phyloP scores from a whole-genome alignment of 2,888 invertebrate genomes.

The Silvanus unidentatus region DNA sequence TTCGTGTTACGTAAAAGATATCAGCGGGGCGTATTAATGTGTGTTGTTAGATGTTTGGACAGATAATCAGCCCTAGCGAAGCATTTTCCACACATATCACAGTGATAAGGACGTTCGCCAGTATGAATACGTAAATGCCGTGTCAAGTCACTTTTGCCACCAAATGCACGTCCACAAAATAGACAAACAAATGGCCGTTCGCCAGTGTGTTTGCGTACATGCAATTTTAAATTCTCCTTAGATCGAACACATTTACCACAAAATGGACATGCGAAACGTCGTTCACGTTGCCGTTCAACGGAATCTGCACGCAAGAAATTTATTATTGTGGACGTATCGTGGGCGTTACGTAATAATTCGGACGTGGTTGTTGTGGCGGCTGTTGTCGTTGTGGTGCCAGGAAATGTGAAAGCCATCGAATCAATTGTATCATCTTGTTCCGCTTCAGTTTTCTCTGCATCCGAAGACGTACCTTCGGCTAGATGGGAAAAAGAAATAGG shows the following conservation, averaged over 20 bases:
- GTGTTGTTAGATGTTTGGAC: constrained; percentile 85
- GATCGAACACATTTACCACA: constrained; percentile 86
- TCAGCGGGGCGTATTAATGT: constrained; percentile 69
- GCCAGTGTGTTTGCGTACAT: constrained; percentile 81
- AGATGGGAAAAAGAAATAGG: constrained; percentile 4
- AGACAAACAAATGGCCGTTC: constrained; percentile 87
- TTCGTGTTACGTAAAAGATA: constrained; percentile 5
- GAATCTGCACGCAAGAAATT: constrained; percentile 61
- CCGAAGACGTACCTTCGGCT: constrained; percentile 37
- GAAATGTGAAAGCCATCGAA: constrained; percentile 53
- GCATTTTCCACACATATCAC: constrained; percentile 88
- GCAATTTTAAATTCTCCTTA: constrained; percentile 81
- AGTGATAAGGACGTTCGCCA: constrained; percentile 84
- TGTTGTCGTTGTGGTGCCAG: constrained; percentile 19
- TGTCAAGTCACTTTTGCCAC: constrained; percentile 82
- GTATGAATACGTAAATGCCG: constrained; percentile 83
- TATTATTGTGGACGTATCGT: constrained; percentile 53
- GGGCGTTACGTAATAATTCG: constrained; percentile 31
- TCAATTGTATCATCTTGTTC: constrained; percentile 70
- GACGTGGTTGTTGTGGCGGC: constrained; percentile 12
- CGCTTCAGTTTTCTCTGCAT: constrained; percentile 39
- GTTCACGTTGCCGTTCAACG: constrained; percentile 60
- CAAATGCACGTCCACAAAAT: constrained; percentile 83
- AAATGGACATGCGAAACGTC: constrained; percentile 81
- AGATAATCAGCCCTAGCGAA: constrained; percentile 87